phyloP scores from a whole-genome alignment of 2,797 vertebrate genomes.

The Heteromormyrus szaboi region DNA sequence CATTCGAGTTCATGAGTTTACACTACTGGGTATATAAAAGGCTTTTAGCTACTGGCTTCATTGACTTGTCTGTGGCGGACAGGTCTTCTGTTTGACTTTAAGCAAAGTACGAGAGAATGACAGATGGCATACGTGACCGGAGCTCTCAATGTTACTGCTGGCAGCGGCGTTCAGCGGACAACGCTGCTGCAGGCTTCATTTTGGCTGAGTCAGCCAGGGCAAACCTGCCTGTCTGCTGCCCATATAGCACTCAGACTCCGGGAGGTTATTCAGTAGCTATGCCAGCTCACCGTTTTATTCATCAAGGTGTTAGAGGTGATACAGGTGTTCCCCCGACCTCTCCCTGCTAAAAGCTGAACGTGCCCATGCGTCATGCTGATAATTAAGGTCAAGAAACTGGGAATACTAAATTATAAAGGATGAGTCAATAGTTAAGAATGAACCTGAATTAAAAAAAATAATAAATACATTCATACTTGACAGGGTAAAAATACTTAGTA shows the following conservation, averaged over 20 bases:
- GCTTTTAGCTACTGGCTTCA: background rate
- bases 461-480: background rate
- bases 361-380: background rate
- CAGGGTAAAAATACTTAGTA: background rate
- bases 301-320: background rate
- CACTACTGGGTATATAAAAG: background rate
- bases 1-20: background rate
- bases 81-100: conserved; percentile 14
- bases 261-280: background rate
- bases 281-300: background rate
- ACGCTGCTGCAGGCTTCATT: background rate
- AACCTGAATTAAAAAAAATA: background rate
- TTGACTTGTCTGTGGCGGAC: conserved; percentile 4
- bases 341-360: background rate
- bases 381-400: background rate
- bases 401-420: background rate
- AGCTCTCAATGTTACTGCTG: background rate
- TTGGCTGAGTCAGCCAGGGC: conserved; percentile 22
- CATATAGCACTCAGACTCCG: background rate
- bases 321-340: background rate
- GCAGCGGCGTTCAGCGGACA: conserved; percentile 22
- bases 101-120: background rate
- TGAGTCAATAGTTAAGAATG: background rate
- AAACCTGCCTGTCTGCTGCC: background rate
- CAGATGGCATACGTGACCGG: background rate